A percentile compares a stretch with the other conserved stretches of the same genome.
These are phyloP conservation scores for Branchellion lobata DNA, from an alignment of 2,888 invertebrate species.

Conservation along the genomic window DNA sequence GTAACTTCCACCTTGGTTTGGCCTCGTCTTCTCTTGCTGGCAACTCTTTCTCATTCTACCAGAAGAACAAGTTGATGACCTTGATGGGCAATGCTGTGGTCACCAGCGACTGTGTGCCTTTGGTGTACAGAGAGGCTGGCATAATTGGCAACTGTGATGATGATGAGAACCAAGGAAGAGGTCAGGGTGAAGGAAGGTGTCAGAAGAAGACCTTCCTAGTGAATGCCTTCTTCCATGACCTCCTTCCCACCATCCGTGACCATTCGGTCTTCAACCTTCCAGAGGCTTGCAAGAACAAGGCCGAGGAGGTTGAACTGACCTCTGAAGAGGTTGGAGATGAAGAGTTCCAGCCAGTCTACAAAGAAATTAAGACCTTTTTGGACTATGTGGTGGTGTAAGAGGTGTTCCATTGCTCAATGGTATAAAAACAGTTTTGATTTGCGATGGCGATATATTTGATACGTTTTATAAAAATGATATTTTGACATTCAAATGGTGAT, in stretches of 20 bases:
- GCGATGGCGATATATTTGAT: too few species aligned
- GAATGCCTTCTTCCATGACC: background rate
- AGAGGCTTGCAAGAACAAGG: constrained; percentile 11
- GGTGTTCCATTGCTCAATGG: too few species aligned
- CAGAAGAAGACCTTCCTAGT: constrained; percentile 23
- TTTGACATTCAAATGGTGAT: too few species aligned
- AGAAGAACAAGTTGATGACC: background rate
- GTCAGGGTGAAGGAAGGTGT: background rate
- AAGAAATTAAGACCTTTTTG: too few species aligned
- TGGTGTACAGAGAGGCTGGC: constrained; percentile 25
- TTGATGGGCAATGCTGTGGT: constrained; percentile 17
- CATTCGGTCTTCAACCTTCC: constrained; percentile 26
- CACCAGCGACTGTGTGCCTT: constrained; percentile 22
- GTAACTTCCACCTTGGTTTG: constrained; percentile 7
- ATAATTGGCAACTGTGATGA: background rate
- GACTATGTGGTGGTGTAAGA: too few species aligned
- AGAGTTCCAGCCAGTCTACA: background rate
- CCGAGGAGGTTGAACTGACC: background rate
- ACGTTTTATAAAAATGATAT: too few species aligned
- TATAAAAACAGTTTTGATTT: too few species aligned
- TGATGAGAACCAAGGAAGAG: background rate
- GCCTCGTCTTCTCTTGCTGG: background rate
- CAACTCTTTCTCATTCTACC: background rate
- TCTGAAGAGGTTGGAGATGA: background rate
- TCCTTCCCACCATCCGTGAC: background rate